A percentile compares a stretch with the other conserved stretches of the same genome.
These are phyloP conservation scores for Cephonodes hylas DNA, from an alignment of 2,888 invertebrate species.

Conservation along the genomic window DNA sequence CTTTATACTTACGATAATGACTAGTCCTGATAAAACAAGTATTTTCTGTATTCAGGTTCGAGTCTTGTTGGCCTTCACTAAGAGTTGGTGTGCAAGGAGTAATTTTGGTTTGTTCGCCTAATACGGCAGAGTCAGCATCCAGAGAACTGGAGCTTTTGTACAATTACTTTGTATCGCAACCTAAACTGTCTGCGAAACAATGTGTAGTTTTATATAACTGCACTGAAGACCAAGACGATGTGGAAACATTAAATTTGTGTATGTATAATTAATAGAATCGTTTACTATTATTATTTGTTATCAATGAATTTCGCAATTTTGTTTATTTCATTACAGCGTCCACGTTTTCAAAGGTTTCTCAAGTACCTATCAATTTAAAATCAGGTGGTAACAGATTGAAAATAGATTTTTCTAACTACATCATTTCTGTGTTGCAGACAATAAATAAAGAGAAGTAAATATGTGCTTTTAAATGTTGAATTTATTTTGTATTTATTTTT, in stretches of 20 bases:
- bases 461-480: slow-evolving; percentile 15
- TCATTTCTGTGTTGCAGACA: slow-evolving; percentile 66
- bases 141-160: slow-evolving; percentile 83
- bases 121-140: slow-evolving; percentile 70
- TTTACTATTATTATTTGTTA: background rate
- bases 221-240: slow-evolving; percentile 68
- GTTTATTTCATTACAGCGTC: slow-evolving; percentile 68
- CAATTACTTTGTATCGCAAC: slow-evolving; percentile 85
- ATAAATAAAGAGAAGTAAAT: slow-evolving; percentile 55
- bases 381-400: slow-evolving; percentile 81
- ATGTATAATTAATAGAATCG: slow-evolving; percentile 41
- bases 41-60: slow-evolving; percentile 80
- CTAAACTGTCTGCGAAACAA: slow-evolving; percentile 83
- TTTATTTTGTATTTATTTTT: slow-evolving; percentile 3
- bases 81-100: slow-evolving; percentile 85
- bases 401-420: slow-evolving; percentile 78
- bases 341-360: slow-evolving; percentile 81
- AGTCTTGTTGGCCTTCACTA: slow-evolving; percentile 89
- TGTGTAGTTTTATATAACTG: slow-evolving; percentile 84
- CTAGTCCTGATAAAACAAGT: background rate
- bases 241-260: slow-evolving; percentile 76
- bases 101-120: slow-evolving; percentile 84
- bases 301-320: too few species aligned
- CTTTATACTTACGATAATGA: background rate
- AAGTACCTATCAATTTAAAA: slow-evolving; percentile 81